Conservation (phyloP, 1,140 invertebrate genomes). For the Bombus huntii region DNA sequence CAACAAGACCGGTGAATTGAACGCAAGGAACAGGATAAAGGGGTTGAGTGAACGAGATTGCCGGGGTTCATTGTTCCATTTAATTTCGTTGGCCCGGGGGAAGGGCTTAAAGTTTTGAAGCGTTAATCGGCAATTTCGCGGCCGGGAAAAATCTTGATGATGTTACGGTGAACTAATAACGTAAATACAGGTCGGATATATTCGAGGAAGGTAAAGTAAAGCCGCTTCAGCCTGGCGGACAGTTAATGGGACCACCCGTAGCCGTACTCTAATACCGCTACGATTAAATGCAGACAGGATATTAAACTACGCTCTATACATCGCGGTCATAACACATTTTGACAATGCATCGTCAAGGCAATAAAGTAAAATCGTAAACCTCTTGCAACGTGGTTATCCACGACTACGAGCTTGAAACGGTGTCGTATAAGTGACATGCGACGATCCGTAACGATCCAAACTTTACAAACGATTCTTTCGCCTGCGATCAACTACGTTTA, state of each 20-base stretch:
- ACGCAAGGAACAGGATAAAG: constrained; percentile 13
- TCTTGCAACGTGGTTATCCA: constrained; percentile 66
- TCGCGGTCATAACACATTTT: constrained; percentile 75
- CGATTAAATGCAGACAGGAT: constrained; percentile 81
- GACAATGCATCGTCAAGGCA: constrained; percentile 76
- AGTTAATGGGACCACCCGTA: constrained; percentile 77
- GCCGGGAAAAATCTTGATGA: constrained; percentile 56
- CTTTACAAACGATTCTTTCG: neutral
- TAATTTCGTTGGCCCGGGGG: constrained; percentile 45
- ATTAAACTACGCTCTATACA: constrained; percentile 77
- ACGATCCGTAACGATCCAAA: constrained; percentile 1
- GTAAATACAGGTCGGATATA: constrained; percentile 68
- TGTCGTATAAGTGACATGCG: neutral
- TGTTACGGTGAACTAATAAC: constrained; percentile 72
- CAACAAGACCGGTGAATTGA: constrained; percentile 16
- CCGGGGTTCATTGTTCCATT: constrained; percentile 43
- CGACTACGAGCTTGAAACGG: neutral
- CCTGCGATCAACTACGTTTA: neutral
- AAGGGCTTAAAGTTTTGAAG: constrained; percentile 32
- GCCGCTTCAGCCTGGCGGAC: constrained; percentile 63
- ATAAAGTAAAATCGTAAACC: constrained; percentile 79
- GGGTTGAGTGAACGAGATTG: constrained; percentile 23
- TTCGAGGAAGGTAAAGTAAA: constrained; percentile 66
- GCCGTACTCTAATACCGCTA: constrained; percentile 74
- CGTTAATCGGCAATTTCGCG: constrained; percentile 63